These are phyloP conservation scores for Hetaerina titia DNA, from an alignment of 2,888 invertebrate genomes.

Conservation along the genomic window DNA sequence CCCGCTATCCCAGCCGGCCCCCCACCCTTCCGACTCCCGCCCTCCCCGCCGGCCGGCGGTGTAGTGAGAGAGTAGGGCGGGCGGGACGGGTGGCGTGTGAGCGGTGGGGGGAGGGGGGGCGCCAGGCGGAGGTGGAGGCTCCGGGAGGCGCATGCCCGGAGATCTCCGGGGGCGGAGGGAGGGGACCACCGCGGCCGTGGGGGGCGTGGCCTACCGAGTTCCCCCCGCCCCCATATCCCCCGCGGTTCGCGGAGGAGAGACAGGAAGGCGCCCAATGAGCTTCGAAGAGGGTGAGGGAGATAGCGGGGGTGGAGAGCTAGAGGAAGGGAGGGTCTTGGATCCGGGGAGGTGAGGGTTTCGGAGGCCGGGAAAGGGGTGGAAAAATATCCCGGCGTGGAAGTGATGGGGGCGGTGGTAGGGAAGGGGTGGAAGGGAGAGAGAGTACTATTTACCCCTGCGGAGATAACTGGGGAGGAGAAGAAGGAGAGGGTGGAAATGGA, in stretches of 20 bases:
- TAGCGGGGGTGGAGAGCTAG: not conserved
- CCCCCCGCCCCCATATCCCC: not conserved
- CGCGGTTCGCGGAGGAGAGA: constrained; percentile 50
- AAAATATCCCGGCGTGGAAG: not conserved
- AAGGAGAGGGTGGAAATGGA: not conserved
- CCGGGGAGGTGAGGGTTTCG: not conserved
- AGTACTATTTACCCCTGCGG: not conserved
- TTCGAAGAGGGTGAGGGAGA: not conserved
- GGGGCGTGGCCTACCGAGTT: not conserved
- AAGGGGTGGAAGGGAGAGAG: not conserved
- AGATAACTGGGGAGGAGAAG: not conserved
- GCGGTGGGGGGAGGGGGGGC: not conserved
- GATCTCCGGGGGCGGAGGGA: not conserved
- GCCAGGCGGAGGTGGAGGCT: not conserved
- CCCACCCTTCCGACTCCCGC: not conserved
- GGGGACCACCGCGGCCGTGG: not conserved
- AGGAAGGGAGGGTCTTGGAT: not conserved
- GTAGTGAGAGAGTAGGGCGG: not conserved
- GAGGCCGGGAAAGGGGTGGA: not conserved
- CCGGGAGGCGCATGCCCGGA: constrained; percentile 38
- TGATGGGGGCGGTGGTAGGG: not conserved
- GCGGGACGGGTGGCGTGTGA: not conserved
- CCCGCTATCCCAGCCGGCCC: not conserved
- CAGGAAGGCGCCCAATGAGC: not conserved
- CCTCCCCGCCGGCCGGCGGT: constrained; percentile 19